These are phyloP conservation scores for Apotomis betuletana DNA, from an alignment of 2,888 invertebrate species.

Conservation along the genomic window DNA sequence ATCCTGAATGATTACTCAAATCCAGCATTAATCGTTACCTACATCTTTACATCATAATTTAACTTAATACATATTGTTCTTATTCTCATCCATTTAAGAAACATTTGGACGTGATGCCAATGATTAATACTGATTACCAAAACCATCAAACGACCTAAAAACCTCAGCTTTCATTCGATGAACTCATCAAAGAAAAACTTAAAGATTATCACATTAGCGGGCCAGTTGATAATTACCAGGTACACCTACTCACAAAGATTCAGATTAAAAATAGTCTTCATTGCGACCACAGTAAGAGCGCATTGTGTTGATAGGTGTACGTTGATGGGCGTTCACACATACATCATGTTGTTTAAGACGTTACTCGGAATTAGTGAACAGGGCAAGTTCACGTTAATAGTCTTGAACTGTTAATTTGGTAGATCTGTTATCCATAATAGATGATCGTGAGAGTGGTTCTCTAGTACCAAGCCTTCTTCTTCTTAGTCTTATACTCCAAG, in stretches of 20 bases:
- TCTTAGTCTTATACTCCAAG: too few species aligned
- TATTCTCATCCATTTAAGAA: neutral
- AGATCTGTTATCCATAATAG: conserved; percentile 70
- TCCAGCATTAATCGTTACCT: too few species aligned
- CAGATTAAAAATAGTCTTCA: conserved; percentile 13
- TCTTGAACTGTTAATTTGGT: conserved; percentile 68
- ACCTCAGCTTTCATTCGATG: conserved; percentile 58
- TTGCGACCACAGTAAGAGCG: conserved; percentile 1
- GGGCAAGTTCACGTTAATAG: conserved; percentile 62
- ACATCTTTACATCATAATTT: too few species aligned
- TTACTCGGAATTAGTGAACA: conserved; percentile 68
- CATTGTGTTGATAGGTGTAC: conserved; percentile 48
- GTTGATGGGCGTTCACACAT: conserved; percentile 77
- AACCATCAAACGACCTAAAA: conserved; percentile 42
- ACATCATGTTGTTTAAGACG: conserved; percentile 81
- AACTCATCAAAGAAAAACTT: conserved; percentile 77
- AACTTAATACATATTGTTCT: neutral
- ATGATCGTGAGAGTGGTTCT: conserved; percentile 64
- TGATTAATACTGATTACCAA: conserved; percentile 44
- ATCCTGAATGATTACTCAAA: too few species aligned
- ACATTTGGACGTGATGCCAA: conserved; percentile 15
- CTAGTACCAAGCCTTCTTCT: neutral
- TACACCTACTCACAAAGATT: conserved; percentile 8
- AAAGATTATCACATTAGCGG: conserved; percentile 75
- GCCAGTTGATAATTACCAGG: conserved; percentile 73